Percentiles rank a stretch among this genome's conserved stretches.
Conservation (phyloP, 2,888 invertebrate species). For the Drosophila lacicola region DNA sequence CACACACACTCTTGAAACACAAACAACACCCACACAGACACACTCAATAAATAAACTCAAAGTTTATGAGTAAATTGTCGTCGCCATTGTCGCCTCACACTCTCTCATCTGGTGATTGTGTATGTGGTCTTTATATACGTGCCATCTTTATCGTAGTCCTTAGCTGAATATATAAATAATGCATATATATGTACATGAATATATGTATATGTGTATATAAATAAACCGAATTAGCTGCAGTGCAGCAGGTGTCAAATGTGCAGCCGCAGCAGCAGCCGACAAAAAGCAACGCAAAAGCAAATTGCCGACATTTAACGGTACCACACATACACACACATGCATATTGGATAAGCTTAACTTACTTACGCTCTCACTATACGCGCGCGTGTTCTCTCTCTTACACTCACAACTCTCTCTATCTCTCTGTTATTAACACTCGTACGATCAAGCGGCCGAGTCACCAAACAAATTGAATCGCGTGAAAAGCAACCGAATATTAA, state of each 20-base stretch:
- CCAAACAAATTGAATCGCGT: neutral
- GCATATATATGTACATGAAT: conserved; percentile 11
- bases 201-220: conserved; percentile 24
- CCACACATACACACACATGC: conserved; percentile 1
- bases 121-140: conserved; percentile 83
- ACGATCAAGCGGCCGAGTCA: conserved; percentile 26
- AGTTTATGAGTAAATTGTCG: conserved; percentile 63
- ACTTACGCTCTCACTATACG: conserved; percentile 7
- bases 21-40: conserved; percentile 26
- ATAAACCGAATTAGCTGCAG: conserved; percentile 32
- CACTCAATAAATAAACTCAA: conserved; percentile 53
- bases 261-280: conserved; percentile 7
- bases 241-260: conserved; percentile 55
- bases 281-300: conserved; percentile 18
- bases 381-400: conserved; percentile 16
- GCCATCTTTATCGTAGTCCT: conserved; percentile 83
- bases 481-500: conserved; percentile 27
- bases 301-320: conserved; percentile 28
- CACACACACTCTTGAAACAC: conserved; percentile 2
- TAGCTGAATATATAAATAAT: conserved; percentile 66
- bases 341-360: conserved; percentile 1
- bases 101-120: conserved; percentile 82
- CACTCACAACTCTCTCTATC: conserved; percentile 2
- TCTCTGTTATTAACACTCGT: conserved; percentile 18
- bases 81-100: conserved; percentile 80